Evolutionary conservation across 2,888 invertebrate genomes (phyloP).

Genomic region (Exocentrus adspersus): DNA sequence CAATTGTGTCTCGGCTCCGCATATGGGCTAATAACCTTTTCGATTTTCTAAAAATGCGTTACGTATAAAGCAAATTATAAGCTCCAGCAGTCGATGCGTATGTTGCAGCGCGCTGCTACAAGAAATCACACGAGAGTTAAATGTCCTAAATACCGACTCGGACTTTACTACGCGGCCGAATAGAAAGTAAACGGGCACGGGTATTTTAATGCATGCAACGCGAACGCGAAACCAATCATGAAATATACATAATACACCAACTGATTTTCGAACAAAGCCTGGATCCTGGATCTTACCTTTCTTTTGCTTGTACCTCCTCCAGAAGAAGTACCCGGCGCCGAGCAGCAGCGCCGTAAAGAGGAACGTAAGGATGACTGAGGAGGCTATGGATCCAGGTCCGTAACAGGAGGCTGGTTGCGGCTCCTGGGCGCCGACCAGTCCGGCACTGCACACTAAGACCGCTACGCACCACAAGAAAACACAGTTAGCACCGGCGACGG

Average conservation of each 20-base stretch:
- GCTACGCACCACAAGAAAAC: conserved; percentile 17
- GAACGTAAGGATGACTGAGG: conserved; percentile 77
- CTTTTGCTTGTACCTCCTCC: conserved; percentile 50
- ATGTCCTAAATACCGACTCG: background rate
- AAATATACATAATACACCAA: background rate
- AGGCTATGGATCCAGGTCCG: conserved; percentile 76
- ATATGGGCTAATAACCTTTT: too few relatives aligned
- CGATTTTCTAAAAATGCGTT: too few relatives aligned
- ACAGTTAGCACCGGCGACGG: conserved; percentile 2
- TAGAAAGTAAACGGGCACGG: conserved; percentile 6
- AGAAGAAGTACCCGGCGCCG: conserved; percentile 62
- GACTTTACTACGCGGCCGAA: background rate
- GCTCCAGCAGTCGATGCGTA: too few relatives aligned
- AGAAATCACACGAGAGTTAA: background rate
- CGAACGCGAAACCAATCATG: background rate
- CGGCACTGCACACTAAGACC: conserved; percentile 32
- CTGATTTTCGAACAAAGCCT: background rate
- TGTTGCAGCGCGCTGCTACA: background rate
- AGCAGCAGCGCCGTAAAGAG: conserved; percentile 72
- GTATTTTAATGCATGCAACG: background rate
- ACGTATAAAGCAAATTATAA: too few relatives aligned
- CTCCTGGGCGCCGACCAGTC: conserved; percentile 51
- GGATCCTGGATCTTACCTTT: conserved; percentile 38
- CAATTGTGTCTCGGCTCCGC: too few relatives aligned
- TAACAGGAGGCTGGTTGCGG: conserved; percentile 68